Evolutionary conservation across 2,113 vertebrate genomes (phyloP).

Genomic region (Myiozetetes cayanensis): DNA sequence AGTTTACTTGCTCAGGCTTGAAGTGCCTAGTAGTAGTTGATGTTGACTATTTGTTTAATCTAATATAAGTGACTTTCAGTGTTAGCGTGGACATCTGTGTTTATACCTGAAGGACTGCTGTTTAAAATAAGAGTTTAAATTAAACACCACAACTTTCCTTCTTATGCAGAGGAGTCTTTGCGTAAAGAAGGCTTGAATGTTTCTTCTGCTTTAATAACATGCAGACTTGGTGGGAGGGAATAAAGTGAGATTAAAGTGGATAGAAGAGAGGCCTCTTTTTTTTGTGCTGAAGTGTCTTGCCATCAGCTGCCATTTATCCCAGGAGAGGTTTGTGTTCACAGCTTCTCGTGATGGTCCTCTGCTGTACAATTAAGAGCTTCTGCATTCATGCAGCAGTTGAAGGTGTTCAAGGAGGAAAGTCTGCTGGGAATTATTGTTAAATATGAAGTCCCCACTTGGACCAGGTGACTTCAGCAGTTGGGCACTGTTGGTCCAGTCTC

Average conservation of each 20-base stretch:
- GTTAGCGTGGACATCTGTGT: background rate
- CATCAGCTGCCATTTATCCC: background rate
- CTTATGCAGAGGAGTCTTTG: background rate
- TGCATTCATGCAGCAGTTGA: background rate
- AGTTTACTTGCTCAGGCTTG: constrained; percentile 51
- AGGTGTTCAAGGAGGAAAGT: background rate
- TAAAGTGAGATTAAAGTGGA: background rate
- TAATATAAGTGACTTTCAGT: constrained; percentile 59
- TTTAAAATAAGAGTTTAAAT: background rate
- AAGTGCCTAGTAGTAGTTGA: constrained; percentile 37
- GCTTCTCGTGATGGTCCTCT: background rate
- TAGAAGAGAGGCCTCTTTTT: background rate
- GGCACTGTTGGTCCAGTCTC: background rate
- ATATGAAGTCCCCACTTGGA: background rate
- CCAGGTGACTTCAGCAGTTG: background rate
- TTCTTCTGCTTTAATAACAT: background rate
- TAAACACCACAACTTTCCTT: background rate
- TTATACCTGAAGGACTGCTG: background rate
- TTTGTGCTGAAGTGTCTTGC: background rate
- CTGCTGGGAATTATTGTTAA: background rate
- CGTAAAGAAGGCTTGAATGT: background rate
- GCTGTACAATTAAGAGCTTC: background rate
- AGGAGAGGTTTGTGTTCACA: background rate
- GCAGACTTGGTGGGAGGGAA: background rate
- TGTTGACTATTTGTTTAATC: constrained; percentile 47